Evolutionary conservation across 1,140 invertebrate species (phyloP).

Genomic region (Calycopis cecrops): DNA sequence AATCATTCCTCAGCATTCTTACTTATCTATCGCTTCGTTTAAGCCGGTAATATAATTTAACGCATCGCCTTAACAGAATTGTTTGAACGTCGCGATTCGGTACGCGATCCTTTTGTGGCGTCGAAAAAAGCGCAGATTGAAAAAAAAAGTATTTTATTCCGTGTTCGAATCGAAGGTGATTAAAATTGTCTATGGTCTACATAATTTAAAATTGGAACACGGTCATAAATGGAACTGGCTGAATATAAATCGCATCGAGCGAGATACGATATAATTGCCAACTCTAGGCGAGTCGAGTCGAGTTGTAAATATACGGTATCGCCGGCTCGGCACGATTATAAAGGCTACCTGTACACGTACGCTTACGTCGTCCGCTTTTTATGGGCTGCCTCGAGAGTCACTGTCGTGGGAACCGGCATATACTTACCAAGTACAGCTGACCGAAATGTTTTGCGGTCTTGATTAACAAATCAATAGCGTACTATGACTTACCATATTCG

Average conservation of each 20-base stretch:
- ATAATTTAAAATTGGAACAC: conserved; percentile 32
- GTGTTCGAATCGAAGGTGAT: conserved; percentile 30
- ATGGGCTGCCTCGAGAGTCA: conserved; percentile 69
- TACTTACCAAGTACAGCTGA: conserved; percentile 67
- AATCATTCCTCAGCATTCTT: conserved; percentile 52
- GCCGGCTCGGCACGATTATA: conserved; percentile 51
- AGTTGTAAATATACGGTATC: conserved; percentile 27
- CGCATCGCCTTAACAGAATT: conserved; percentile 47
- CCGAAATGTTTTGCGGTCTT: conserved; percentile 74
- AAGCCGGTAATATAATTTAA: conserved; percentile 61
- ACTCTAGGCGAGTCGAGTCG: conserved; percentile 2
- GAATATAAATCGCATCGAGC: conserved; percentile 26
- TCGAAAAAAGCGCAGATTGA: not conserved
- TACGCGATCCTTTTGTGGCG: conserved; percentile 8
- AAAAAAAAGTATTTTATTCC: conserved; percentile 27
- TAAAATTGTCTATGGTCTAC: conserved; percentile 25
- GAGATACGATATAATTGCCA: conserved; percentile 7
- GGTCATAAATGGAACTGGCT: conserved; percentile 21
- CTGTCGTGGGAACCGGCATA: conserved; percentile 73
- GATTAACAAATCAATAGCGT: conserved; percentile 74
- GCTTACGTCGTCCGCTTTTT: conserved; percentile 65
- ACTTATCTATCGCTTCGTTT: conserved; percentile 41
- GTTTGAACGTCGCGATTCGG: conserved; percentile 20
- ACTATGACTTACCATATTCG: conserved; percentile 56
- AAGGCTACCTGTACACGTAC: conserved; percentile 66